Conservation (phyloP, 2,797 vertebrate species). For the Alectoris magna region DNA sequence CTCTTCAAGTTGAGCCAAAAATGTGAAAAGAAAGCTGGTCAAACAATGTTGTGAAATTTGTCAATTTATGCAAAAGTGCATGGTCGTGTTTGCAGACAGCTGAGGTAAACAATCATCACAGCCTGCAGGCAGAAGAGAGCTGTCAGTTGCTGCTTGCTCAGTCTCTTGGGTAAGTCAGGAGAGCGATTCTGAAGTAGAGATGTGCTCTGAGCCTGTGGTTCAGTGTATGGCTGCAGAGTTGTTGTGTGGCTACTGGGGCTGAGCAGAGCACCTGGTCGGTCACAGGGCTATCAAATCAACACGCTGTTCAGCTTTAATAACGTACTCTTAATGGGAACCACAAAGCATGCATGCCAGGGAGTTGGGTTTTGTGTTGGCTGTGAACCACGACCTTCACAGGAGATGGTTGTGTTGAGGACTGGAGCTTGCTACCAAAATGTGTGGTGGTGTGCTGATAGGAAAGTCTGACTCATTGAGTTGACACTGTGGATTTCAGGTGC, state of each 20-base stretch:
- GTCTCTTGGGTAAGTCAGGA: background rate
- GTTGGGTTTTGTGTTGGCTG: background rate
- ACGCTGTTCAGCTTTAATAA: background rate
- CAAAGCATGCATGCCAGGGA: background rate
- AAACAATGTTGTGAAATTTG: slow-evolving; percentile 58
- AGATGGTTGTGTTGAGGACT: background rate
- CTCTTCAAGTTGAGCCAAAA: slow-evolving; percentile 53
- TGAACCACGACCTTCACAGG: background rate
- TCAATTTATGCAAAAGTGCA: slow-evolving; percentile 53
- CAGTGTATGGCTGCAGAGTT: background rate
- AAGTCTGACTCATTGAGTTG: background rate
- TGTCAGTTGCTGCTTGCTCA: slow-evolving; percentile 1
- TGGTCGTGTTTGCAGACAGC: slow-evolving; percentile 43
- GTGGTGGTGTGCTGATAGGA: background rate
- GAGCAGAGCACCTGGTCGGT: background rate
- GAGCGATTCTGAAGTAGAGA: background rate
- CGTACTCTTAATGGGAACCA: background rate
- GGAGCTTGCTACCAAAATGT: background rate
- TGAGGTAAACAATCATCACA: background rate
- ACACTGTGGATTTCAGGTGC: background rate
- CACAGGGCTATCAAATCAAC: background rate
- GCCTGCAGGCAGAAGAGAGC: background rate
- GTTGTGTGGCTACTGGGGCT: background rate
- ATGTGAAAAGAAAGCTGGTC: slow-evolving; percentile 30
- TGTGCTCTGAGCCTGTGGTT: background rate